These are phyloP conservation scores for rabbit (Oryctolagus cuniculus) DNA, from an alignment of 2,113 vertebrate species.

Conservation along the genomic window mOryCun1.1 NC_091434.1:134298001-134298500, in stretches of 20 bases:
- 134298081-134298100: neutral
- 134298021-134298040: neutral
- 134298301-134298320: neutral
- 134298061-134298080: neutral
- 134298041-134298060: neutral
- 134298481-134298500: neutral
- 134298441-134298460: neutral
- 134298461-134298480: neutral
- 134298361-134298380: no score
- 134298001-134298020: neutral
- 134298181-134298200: neutral
- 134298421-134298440: no score
- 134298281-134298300: neutral
- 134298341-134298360: neutral
- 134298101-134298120: neutral
- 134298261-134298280: neutral
- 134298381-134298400: no score
- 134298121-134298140: neutral
- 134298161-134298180: neutral
- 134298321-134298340: neutral
- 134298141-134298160: neutral
- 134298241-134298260: neutral
- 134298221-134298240: neutral
- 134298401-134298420: no score
- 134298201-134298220: neutral